Base-by-base conservation (phyloP, 2,113 vertebrate species). In the Ictidomys tridecemlineatus region DNA sequence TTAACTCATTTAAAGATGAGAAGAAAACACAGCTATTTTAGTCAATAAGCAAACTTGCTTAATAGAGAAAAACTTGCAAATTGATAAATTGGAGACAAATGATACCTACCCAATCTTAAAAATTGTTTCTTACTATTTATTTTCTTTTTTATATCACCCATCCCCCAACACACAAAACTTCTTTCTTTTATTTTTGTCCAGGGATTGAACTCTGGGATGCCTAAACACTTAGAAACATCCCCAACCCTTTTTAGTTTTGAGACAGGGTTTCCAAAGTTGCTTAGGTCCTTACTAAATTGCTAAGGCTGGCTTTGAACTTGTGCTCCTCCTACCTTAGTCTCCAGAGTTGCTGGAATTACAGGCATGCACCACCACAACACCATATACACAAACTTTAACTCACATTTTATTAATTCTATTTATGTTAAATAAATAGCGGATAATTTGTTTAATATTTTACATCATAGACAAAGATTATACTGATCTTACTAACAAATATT, bases 1-100 rank as follows among this genome's bases (percentile, higher is more conserved):
- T 89, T 91, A 78, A 70, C 10, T 95, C 48, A 87, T 16, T 92
- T 56, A 78, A 74, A 12, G 4, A 74, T 93, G 16, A 95, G 37
- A 74, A 48, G 34, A 26, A 56, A 86, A 86, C 34, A 6, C 51
- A 85, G 14, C 7, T 79, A 26, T 89, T 89, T 88, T 92, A 61
- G 51, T 93, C 4, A 37, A 8, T 32, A 87, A 51, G 9, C 1
- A 94, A 51, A 65, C 37, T 63, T 89, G 2, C 22, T 83, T 83
- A 69, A 65, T 10, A 73, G 34, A 84, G 69, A 72, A 90, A 80
- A 77, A 65, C 0, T 32, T 69, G 4, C 14, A 69, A 84, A n/a
- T 9, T 93, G 42, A 58, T 39, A 86, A 94, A 73, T 58, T 76
- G 11, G 20, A 80, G n/a, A 84, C 17, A 20, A 93, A 53, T 77